A percentile compares a stretch with the other conserved stretches of the same genome.
Evolutionary conservation across 1,140 invertebrate genomes (phyloP).

Genomic region (Brachionus plicatilis): DNA sequence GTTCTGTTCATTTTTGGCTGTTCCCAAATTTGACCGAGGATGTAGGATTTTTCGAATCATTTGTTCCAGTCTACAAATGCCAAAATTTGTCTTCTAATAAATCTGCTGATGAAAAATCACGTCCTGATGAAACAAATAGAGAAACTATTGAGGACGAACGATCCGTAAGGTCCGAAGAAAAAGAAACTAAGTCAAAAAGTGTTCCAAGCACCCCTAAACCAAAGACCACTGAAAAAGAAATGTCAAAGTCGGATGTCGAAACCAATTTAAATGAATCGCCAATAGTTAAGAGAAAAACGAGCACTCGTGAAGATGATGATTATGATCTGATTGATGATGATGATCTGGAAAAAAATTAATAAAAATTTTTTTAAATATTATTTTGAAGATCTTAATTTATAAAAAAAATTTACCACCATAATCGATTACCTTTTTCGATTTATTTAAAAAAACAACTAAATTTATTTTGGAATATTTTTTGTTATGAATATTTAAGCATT

Average conservation of each 20-base stretch:
- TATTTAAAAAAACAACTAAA: neutral
- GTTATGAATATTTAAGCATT: neutral
- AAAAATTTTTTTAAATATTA: neutral
- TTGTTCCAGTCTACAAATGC: slow-evolving; percentile 82
- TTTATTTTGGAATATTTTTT: neutral
- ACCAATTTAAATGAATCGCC: neutral
- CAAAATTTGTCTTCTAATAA: neutral
- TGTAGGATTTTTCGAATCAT: slow-evolving; percentile 95
- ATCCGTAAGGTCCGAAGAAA: neutral
- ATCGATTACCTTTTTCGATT: neutral
- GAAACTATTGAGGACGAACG: neutral
- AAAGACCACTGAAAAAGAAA: neutral
- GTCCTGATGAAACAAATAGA: neutral
- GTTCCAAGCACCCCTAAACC: neutral
- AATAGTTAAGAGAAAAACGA: neutral
- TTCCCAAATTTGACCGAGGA: slow-evolving; percentile 96
- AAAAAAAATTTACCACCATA: neutral
- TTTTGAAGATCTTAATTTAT: neutral
- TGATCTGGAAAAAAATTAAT: slow-evolving; percentile 10
- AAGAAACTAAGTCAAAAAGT: neutral
- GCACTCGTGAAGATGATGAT: slow-evolving; percentile 7
- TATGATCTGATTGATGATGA: neutral
- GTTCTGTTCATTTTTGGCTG: slow-evolving; percentile 89
- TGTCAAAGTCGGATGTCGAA: neutral
- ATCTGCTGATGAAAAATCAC: neutral